Conservation (phyloP, 2,888 invertebrate species). For the Thymelicus sylvestris region DNA sequence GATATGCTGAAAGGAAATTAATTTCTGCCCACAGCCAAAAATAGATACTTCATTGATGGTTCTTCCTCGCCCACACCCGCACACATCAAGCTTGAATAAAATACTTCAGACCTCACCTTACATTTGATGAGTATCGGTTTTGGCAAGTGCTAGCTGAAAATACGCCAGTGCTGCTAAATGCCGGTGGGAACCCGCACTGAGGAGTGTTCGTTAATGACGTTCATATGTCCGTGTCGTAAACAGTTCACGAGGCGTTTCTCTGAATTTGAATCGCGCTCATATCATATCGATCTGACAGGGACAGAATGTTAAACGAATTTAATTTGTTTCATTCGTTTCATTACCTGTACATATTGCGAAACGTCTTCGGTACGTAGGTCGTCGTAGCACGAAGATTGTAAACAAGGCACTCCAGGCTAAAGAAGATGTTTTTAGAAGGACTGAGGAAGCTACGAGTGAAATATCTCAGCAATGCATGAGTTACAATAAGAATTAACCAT, state of each 20-base stretch:
- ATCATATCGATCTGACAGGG: conserved; percentile 10
- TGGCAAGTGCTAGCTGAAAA: conserved; percentile 20
- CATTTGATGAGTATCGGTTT: conserved; percentile 15
- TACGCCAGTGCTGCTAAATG: conserved; percentile 27
- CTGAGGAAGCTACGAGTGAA: no score
- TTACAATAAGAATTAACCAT: no score
- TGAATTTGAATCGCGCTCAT: conserved; percentile 16
- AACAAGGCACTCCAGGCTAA: no score
- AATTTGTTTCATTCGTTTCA: background rate
- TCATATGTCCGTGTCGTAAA: conserved; percentile 28
- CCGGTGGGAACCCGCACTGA: conserved; percentile 31
- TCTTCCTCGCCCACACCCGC: background rate
- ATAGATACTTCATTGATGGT: background rate
- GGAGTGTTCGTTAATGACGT: conserved; percentile 35
- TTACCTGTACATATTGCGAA: background rate
- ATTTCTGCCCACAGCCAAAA: no score
- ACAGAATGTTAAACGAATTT: background rate
- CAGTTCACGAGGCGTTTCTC: conserved; percentile 18
- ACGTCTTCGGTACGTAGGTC: no score
- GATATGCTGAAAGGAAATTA: no score
- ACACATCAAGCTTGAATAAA: background rate
- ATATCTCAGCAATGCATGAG: no score
- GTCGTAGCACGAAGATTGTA: no score
- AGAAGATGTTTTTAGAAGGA: no score
- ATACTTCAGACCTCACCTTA: conserved; percentile 2